Percentiles rank a stretch among this genome's conserved stretches.
These are phyloP conservation scores for Dryomyza anilis DNA, from an alignment of 2,888 invertebrate genomes.

Conservation along the genomic window DNA sequence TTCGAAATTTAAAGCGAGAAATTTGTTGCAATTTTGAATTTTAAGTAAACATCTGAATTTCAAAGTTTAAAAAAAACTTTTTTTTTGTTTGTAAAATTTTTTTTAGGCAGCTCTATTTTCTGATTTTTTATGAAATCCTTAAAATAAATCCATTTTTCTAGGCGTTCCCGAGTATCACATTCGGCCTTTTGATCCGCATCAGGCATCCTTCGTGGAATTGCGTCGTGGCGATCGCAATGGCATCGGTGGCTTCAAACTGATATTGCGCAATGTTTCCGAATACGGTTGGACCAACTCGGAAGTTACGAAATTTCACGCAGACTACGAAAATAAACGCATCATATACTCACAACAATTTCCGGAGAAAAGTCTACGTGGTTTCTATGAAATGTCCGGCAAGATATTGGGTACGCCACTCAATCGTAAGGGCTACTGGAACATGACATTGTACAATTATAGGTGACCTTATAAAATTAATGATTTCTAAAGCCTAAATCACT, in stretches of 20 bases:
- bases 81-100: too few species aligned
- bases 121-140: too few species aligned
- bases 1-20: too few species aligned
- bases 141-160: too few species aligned
- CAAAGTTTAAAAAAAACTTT: background rate
- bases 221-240: constrained; percentile 68
- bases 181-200: constrained; percentile 80
- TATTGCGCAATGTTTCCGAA: constrained; percentile 75
- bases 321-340: constrained; percentile 69
- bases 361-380: constrained; percentile 75
- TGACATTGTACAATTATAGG: constrained; percentile 72
- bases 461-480: constrained; percentile 26
- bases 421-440: constrained; percentile 75
- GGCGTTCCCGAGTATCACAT: constrained; percentile 76
- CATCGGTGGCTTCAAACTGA: constrained; percentile 72
- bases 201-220: constrained; percentile 70
- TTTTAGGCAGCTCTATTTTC: too few species aligned
- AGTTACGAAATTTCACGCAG: constrained; percentile 77
- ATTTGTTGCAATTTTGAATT: too few species aligned
- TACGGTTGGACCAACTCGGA: constrained; percentile 78
- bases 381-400: constrained; percentile 69
- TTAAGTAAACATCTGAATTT: background rate
- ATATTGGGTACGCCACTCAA: constrained; percentile 68
- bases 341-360: constrained; percentile 83
- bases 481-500: background rate